Percentiles rank a stretch among this genome's conserved stretches.
These are phyloP conservation scores for Apistogramma diplotaenia DNA, from an alignment of 2,113 vertebrate genomes.

Conservation along the genomic window DNA sequence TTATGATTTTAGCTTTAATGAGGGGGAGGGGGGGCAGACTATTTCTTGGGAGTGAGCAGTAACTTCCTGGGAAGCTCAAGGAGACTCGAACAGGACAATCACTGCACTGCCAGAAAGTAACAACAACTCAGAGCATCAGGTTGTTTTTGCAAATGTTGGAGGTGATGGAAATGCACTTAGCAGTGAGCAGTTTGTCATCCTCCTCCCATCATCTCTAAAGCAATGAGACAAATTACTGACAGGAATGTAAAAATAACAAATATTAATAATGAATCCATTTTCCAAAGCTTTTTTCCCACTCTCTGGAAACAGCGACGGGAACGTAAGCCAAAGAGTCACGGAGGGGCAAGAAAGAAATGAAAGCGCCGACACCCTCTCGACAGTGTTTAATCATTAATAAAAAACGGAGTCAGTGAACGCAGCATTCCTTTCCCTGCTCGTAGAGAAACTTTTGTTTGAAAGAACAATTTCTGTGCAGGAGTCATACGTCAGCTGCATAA, in stretches of 20 bases:
- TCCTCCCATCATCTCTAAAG: background rate
- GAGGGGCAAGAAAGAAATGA: background rate
- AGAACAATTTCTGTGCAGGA: slow-evolving; percentile 45
- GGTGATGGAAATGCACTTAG: background rate
- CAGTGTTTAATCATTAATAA: slow-evolving; percentile 62
- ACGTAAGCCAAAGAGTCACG: slow-evolving; percentile 25
- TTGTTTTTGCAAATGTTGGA: background rate
- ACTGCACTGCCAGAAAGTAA: background rate
- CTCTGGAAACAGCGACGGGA: background rate
- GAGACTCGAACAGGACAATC: background rate
- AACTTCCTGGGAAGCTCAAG: background rate
- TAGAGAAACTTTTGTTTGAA: slow-evolving; percentile 47
- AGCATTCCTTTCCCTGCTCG: slow-evolving; percentile 47
- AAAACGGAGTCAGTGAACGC: slow-evolving; percentile 32
- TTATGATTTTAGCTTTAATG: background rate
- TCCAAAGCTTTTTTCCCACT: background rate
- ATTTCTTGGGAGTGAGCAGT: background rate
- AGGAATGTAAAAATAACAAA: background rate
- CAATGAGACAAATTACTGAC: background rate
- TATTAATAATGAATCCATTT: background rate
- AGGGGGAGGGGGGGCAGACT: background rate
- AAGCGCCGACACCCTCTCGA: background rate
- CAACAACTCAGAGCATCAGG: background rate
- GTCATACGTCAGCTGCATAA: slow-evolving; percentile 35
- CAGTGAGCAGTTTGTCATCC: background rate